Base-by-base conservation (phyloP, 2,113 vertebrate species). In the Sisor rabdophorus region DNA sequence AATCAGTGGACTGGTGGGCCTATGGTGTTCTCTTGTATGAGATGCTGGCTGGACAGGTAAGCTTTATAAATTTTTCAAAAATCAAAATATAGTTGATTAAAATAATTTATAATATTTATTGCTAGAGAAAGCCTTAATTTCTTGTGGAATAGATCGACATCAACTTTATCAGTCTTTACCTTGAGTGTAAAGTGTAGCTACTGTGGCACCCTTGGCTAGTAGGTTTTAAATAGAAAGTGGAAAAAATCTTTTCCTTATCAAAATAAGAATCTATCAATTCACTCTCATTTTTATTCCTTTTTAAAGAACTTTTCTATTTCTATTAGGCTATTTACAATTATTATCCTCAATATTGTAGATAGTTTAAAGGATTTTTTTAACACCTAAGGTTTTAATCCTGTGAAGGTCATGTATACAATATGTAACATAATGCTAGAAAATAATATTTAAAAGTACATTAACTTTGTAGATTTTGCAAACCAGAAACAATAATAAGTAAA, bases 1-100 rank as follows among this genome's bases (percentile, higher is more conserved):
- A 93, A 73, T 98, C 97, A 0, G 97, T 99, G 88, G 97, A 99
- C 86, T 99, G 97, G 97, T 99, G 97, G 97, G 97, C 97, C 0
- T 99, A 97, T 0, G 97, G 97, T 0, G 96, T 98, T 72, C 93
- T 99, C 55, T 87, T 99, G 44, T 99, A 99, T 1, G 96, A 99
- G 89, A 98, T 99, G 96, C 85, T 99, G 56, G 96, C 96, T 0
- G 96, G 97, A 71, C 97, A 99, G 96, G 97, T 98, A 90, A 2
- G 68, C 72, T 17, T 20, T n/a, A 22, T 13, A 0, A 64, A 0
- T 69, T 52, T 44, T 12, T 58, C 0, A 47, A 44, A 36, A 36
- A 6, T 36, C 6, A 3, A 36, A 36, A 36, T 3, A 6, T 36
- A 36, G 32, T 36, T 36, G 32, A 36, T 36, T 36, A 36, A 36